Evolutionary conservation across 2,113 vertebrate species (phyloP).

Genomic region (Ciconia stormi): DNA sequence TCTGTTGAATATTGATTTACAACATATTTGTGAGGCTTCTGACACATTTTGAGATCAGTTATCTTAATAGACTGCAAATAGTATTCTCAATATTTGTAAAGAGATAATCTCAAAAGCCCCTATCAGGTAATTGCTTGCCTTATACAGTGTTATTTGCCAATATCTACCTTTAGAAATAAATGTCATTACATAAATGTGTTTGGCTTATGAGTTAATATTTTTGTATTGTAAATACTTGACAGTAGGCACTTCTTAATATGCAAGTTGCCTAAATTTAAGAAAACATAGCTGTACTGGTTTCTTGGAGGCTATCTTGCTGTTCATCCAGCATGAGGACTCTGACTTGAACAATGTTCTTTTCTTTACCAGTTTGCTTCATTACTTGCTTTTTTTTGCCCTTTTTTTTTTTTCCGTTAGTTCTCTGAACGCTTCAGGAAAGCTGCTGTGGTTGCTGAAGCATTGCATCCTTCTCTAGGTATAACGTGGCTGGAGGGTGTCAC

Average conservation of each 20-base stretch:
- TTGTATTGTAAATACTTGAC: neutral
- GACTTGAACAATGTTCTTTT: neutral
- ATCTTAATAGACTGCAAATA: neutral
- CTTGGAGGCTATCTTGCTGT: neutral
- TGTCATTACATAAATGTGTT: neutral
- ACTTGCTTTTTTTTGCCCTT: neutral
- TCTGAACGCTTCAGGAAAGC: neutral
- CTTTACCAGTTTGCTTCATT: neutral
- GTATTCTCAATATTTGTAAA: neutral
- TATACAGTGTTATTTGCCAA: neutral
- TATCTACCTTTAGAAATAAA: neutral
- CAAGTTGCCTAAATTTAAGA: neutral
- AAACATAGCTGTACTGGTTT: neutral
- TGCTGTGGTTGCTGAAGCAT: neutral
- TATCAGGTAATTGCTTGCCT: neutral
- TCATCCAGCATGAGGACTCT: neutral
- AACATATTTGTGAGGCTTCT: neutral
- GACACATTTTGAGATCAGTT: neutral
- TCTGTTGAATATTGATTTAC: neutral
- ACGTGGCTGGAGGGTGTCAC: neutral
- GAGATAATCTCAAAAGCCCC: neutral
- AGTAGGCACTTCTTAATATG: neutral
- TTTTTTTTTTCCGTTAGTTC: neutral
- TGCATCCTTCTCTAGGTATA: neutral
- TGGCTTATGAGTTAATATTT: neutral